Base-by-base conservation (phyloP, 2,888 invertebrate species). In the Notodonta ziczac region DNA sequence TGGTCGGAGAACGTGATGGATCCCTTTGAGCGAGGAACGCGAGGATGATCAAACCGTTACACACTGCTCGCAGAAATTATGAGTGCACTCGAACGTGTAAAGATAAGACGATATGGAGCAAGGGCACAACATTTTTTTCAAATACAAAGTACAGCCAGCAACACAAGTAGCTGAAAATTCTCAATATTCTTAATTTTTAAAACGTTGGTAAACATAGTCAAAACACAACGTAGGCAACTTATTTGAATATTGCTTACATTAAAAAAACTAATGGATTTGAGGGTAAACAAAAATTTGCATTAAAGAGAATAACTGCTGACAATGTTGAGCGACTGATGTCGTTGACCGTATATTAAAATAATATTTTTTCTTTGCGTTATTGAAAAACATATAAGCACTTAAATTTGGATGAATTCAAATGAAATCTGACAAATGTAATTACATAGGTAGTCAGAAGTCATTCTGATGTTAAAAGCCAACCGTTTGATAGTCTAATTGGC, bases 11-110 rank as follows among this genome's bases (percentile, higher is more conserved):
- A 74, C 72, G 74, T 80, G 82, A 83, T 78, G 73, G 77, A 72
- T 80, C 78, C 82, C 81, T 84, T 85, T 82, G 78, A 81, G 74
- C 67, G 68, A 60, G 73, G 70, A 77, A 80, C 75, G 70, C 70
- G 73, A 72, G 77, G 79, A 73, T 80, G 85, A 84, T 85, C 82
- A 81, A 79, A 83, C 77, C 73, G 78, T 80, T 83, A 81, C 74
- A 79, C 76, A 76, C 76, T 73, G 67, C 74, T 77, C 68, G 75
- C 71, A 81, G 71, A 80, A 82, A 87, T 86, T 82, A 84, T 82
- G 77, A 84, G 82, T 80, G 81, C 84, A 85, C 81, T 83, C 81
- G 68, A 82, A 84, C 77, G 84, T 82, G 73, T 72, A 80, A 67
- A 84, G 85, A 85, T 86, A 85, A 84, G 77, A 73, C 66, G 63